Evolutionary conservation across 2,888 invertebrate genomes (phyloP).

Genomic region (Choreutis nemorana): DNA sequence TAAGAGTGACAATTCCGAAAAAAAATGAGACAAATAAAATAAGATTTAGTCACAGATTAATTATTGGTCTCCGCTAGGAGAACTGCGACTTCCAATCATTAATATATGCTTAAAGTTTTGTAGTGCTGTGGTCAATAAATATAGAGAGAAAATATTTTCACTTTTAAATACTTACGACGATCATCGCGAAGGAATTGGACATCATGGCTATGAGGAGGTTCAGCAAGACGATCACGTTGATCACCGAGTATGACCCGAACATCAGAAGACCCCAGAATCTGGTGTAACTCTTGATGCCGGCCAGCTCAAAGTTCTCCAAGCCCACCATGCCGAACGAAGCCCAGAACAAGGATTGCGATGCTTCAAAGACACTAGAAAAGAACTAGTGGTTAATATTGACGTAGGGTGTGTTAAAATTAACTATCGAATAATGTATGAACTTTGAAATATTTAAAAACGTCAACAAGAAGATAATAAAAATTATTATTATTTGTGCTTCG

Average conservation of each 20-base stretch:
- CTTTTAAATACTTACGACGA: conserved; percentile 73
- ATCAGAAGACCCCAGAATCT: conserved; percentile 95
- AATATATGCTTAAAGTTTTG: too few relatives aligned
- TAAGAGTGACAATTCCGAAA: too few relatives aligned
- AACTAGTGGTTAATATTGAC: neutral
- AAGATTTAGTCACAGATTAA: too few relatives aligned
- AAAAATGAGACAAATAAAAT: too few relatives aligned
- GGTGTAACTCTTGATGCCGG: conserved; percentile 88
- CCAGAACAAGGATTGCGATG: conserved; percentile 96
- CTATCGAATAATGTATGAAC: too few relatives aligned
- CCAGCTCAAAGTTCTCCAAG: conserved; percentile 85
- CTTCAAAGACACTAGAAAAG: conserved; percentile 83
- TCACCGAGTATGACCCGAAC: conserved; percentile 95
- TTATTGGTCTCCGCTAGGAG: too few relatives aligned
- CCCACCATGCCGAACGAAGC: conserved; percentile 94
- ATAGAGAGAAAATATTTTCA: too few relatives aligned
- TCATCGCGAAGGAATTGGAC: conserved; percentile 95
- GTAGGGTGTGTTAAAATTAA: neutral
- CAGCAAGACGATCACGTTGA: conserved; percentile 91
- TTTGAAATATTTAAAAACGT: too few relatives aligned
- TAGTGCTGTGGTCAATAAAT: too few relatives aligned
- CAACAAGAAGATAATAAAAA: too few relatives aligned
- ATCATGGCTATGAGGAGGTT: conserved; percentile 98
- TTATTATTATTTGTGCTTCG: too few relatives aligned
- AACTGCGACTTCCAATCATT: too few relatives aligned